A percentile compares a stretch with the other conserved stretches of the same genome.
Evolutionary conservation across 2,113 vertebrate genomes (phyloP).

Genomic region (Larimichthys polyactis): DNA sequence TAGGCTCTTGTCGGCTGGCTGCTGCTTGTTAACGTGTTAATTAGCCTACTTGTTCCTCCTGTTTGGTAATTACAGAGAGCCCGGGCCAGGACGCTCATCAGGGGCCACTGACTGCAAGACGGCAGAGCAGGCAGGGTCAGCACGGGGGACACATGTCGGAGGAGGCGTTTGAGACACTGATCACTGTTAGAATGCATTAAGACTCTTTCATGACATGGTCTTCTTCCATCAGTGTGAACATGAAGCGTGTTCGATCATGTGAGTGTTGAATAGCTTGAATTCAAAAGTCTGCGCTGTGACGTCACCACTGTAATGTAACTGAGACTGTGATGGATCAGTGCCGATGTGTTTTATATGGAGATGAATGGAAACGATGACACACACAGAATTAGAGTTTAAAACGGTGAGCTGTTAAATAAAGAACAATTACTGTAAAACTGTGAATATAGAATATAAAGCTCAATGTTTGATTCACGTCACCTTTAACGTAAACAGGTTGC

Average conservation of each 20-base stretch:
- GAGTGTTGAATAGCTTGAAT: neutral
- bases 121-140: slow-evolving; percentile 45
- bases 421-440: too few relatives aligned
- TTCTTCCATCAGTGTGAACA: slow-evolving; percentile 25
- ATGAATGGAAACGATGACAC: neutral
- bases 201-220: slow-evolving; percentile 12
- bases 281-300: slow-evolving; percentile 12
- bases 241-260: slow-evolving; percentile 22
- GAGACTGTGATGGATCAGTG: neutral
- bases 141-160: slow-evolving; percentile 48
- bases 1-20: slow-evolving; percentile 66
- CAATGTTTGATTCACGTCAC: too few relatives aligned
- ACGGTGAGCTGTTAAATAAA: too few relatives aligned
- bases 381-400: too few relatives aligned
- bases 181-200: slow-evolving; percentile 12
- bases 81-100: slow-evolving; percentile 67
- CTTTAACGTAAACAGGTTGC: too few relatives aligned
- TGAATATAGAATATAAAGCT: too few relatives aligned
- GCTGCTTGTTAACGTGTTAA: slow-evolving; percentile 79
- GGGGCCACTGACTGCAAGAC: slow-evolving; percentile 63
- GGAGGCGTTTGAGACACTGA: neutral
- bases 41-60: slow-evolving; percentile 77
- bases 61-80: slow-evolving; percentile 76
- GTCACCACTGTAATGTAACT: slow-evolving; percentile 4
- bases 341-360: slow-evolving; percentile 11